These are phyloP conservation scores for Amblyteles armatorius DNA, from an alignment of 2,888 invertebrate genomes.

Conservation along the genomic window DNA sequence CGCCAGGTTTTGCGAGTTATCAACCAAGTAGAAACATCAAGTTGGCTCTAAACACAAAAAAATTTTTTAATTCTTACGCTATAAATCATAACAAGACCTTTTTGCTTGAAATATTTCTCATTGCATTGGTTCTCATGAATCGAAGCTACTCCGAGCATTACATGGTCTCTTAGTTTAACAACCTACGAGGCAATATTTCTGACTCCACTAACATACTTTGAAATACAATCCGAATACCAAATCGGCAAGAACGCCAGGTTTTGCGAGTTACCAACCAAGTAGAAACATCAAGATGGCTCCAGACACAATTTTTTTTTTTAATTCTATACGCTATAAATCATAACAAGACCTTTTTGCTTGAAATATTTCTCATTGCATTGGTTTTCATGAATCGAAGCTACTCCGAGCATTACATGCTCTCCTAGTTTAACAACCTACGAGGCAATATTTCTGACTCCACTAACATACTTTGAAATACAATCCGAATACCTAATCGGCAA, in stretches of 20 bases:
- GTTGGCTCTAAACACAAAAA: background rate
- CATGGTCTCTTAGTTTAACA: background rate
- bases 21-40: background rate
- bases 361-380: background rate
- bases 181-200: background rate
- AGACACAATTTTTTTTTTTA: no score
- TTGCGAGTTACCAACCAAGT: background rate
- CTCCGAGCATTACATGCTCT: background rate
- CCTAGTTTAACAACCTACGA: background rate
- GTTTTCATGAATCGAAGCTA: background rate
- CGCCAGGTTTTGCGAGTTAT: background rate
- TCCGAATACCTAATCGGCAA: background rate
- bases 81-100: constrained; percentile 13
- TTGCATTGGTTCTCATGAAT: background rate
- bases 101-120: background rate
- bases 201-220: background rate
- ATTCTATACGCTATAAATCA: background rate
- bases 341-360: background rate
- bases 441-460: background rate
- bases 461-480: background rate
- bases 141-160: background rate
- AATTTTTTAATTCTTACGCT: background rate
- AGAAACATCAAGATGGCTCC: background rate
- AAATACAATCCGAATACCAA: background rate
- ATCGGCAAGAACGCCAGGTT: background rate